A percentile compares a stretch with the other conserved stretches of the same genome.
Evolutionary conservation across 2,797 vertebrate species (phyloP).

Genomic region (Coregonus suidteri): DNA sequence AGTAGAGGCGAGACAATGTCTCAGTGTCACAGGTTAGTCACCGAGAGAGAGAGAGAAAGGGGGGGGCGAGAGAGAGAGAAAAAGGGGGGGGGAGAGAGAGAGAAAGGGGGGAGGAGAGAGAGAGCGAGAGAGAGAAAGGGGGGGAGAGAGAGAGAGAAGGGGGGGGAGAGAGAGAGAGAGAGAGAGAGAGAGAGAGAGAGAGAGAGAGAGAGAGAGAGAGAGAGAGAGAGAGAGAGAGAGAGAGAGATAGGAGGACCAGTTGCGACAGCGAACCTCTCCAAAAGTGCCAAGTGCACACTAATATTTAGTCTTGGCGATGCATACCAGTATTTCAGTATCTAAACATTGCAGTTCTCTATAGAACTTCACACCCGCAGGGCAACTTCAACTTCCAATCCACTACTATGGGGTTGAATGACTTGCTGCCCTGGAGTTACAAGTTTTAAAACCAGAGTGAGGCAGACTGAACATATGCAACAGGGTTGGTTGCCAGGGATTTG

Average conservation of each 20-base stretch:
- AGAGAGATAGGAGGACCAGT: too few relatives aligned
- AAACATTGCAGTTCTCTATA: background rate
- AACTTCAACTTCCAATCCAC: background rate
- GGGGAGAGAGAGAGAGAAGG: background rate
- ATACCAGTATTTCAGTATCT: background rate
- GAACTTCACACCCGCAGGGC: background rate
- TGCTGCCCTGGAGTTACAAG: too few relatives aligned
- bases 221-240: too few relatives aligned
- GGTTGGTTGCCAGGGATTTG: slow-evolving; percentile 39
- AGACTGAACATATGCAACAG: background rate
- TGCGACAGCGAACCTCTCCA: too few relatives aligned
- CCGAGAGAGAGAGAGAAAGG: slow-evolving; percentile 59
- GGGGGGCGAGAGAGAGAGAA: slow-evolving; percentile 58
- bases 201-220: background rate
- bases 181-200: too few relatives aligned
- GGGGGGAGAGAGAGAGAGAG: too few relatives aligned
- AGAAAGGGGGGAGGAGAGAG: background rate
- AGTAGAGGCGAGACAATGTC: slow-evolving; percentile 71
- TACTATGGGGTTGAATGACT: background rate
- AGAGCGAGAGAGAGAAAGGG: background rate
- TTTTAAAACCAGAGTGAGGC: background rate
- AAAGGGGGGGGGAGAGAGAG: background rate
- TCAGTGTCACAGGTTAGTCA: slow-evolving; percentile 75
- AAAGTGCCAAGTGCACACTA: background rate
- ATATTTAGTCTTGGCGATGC: slow-evolving; percentile 2